Evolutionary conservation across 2,888 invertebrate genomes (phyloP).

Genomic region (Sympetrum striolatum): DNA sequence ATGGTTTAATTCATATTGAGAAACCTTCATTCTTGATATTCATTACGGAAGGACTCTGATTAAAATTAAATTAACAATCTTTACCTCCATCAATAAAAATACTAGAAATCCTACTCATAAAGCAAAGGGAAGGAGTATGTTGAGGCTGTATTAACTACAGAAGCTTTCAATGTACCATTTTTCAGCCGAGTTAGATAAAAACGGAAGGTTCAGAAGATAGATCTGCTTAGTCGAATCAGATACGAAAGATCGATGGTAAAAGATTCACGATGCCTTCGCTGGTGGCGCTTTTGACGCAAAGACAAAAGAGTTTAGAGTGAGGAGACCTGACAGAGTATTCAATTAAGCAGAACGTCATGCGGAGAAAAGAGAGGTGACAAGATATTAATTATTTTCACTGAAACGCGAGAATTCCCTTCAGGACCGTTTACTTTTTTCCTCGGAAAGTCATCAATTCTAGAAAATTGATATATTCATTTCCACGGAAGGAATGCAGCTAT

Average conservation of each 20-base stretch:
- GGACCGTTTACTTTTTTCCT: not conserved
- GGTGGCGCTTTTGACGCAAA: not conserved
- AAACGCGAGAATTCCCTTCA: not conserved
- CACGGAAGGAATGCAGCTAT: too few relatives aligned
- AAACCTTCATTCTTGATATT: too few relatives aligned
- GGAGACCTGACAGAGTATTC: not conserved
- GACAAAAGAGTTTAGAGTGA: not conserved
- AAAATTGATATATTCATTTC: not conserved
- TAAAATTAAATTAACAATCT: too few relatives aligned
- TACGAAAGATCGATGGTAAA: not conserved
- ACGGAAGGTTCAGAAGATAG: not conserved
- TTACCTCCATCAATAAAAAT: too few relatives aligned
- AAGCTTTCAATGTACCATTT: too few relatives aligned
- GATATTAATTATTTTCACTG: not conserved
- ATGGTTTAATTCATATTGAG: too few relatives aligned
- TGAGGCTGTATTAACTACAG: too few relatives aligned
- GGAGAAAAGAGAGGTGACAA: not conserved
- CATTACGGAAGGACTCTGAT: too few relatives aligned
- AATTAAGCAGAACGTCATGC: not conserved
- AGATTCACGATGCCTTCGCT: not conserved
- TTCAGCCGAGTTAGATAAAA: too few relatives aligned
- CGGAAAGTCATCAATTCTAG: not conserved
- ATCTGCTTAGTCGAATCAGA: not conserved
- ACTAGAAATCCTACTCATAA: too few relatives aligned
- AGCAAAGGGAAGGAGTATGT: too few relatives aligned